These are phyloP conservation scores for Hypsibius dujardini DNA, from an alignment of 1,140 invertebrate genomes.

Conservation along the genomic window DNA sequence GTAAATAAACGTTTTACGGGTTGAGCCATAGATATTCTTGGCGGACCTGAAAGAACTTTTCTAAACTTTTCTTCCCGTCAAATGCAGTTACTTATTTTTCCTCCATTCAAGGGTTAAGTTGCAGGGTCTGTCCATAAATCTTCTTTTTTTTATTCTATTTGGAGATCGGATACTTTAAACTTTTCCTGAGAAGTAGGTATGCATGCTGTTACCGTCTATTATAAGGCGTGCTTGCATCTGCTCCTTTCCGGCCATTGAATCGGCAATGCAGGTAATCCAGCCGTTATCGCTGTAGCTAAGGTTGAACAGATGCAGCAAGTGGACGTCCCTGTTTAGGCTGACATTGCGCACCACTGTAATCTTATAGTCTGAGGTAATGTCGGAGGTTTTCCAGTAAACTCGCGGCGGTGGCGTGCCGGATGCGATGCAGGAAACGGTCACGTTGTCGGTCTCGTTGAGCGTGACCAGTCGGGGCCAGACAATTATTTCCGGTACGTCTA, in stretches of 20 bases:
- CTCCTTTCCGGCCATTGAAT: slow-evolving; percentile 23
- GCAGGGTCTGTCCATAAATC: not conserved
- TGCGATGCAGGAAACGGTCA: slow-evolving; percentile 23
- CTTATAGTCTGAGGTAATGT: slow-evolving; percentile 19
- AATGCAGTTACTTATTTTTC: not conserved
- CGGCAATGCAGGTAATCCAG: slow-evolving; percentile 22
- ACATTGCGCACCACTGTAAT: not conserved
- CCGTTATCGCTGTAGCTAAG: slow-evolving; percentile 22
- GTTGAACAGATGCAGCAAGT: slow-evolving; percentile 21
- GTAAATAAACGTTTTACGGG: not conserved
- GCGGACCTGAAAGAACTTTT: not conserved
- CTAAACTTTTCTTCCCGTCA: not conserved
- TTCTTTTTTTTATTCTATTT: too few species aligned
- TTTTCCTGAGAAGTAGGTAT: not conserved
- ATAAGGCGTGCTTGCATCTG: slow-evolving; percentile 18
- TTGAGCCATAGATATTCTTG: not conserved
- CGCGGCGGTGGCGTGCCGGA: slow-evolving; percentile 21
- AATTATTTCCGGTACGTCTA: slow-evolving; percentile 22
- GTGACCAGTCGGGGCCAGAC: slow-evolving; percentile 21
- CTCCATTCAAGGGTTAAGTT: not conserved
- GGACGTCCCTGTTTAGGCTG: slow-evolving; percentile 11
- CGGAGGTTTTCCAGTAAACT: slow-evolving; percentile 22
- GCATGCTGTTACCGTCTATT: slow-evolving; percentile 21
- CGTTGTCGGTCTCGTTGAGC: slow-evolving; percentile 23
- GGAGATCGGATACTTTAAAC: too few species aligned